Conservation (phyloP, 2,888 invertebrate species). For the Crioceris asparagi region DNA sequence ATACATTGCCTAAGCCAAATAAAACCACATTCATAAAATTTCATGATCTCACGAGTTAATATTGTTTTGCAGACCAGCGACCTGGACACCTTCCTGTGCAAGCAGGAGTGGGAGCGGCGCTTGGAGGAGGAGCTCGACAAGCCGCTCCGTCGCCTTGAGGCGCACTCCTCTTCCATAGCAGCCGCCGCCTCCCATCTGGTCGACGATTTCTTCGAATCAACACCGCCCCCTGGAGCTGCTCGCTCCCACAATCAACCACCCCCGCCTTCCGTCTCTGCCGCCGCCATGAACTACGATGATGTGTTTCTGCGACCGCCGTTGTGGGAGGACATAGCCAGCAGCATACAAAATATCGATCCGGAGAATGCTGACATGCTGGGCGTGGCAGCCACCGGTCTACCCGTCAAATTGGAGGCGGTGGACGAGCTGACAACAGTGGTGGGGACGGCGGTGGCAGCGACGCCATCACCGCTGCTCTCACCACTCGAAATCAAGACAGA, state of each 20-base stretch:
- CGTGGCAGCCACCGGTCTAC: constrained; percentile 48
- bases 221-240: constrained; percentile 25
- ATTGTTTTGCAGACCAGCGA: constrained; percentile 57
- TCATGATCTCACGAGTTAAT: too few relatives aligned
- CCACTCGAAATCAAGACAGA: constrained; percentile 75
- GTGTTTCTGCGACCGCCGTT: constrained; percentile 77
- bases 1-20: too few relatives aligned
- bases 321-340: constrained; percentile 87
- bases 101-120: constrained; percentile 61
- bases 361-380: constrained; percentile 82
- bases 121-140: constrained; percentile 50
- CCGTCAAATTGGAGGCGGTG: constrained; percentile 71
- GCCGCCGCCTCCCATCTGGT: constrained; percentile 47
- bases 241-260: constrained; percentile 11
- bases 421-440: constrained; percentile 42
- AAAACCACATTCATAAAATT: too few relatives aligned
- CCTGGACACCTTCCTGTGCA: constrained; percentile 68
- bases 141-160: constrained; percentile 37
- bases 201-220: constrained; percentile 56
- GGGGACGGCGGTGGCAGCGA: constrained; percentile 47
- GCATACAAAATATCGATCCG: constrained; percentile 81
- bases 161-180: constrained; percentile 38
- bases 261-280: constrained; percentile 19
- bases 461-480: constrained; percentile 66
- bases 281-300: constrained; percentile 67